Evolutionary conservation across 2,113 vertebrate species (phyloP).

Genomic region (Sterrhoptilus dennistouni): DNA sequence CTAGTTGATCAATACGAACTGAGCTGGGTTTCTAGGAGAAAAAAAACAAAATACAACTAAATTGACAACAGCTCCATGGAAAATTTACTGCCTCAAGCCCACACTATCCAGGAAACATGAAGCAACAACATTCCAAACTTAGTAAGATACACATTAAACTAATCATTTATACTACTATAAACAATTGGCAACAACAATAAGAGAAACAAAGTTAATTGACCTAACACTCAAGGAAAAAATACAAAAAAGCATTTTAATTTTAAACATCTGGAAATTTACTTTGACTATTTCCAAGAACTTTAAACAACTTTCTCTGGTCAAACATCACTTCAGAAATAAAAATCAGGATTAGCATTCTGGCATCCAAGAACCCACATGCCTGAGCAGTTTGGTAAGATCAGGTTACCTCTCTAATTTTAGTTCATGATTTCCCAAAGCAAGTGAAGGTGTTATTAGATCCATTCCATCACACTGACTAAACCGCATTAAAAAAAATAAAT

Average conservation of each 20-base stretch:
- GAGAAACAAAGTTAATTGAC: not conserved
- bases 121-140: not conserved
- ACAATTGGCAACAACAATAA: not conserved
- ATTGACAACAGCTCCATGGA: not conserved
- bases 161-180: not conserved
- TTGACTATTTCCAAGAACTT: not conserved
- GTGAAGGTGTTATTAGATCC: conserved; percentile 23
- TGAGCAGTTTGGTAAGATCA: not conserved
- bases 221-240: not conserved
- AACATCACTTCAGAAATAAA: not conserved
- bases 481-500: conserved; percentile 49
- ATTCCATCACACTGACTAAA: conserved; percentile 34
- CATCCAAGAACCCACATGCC: not conserved
- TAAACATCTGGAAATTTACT: not conserved
- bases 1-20: conserved; percentile 98
- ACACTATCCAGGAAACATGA: not conserved
- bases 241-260: not conserved
- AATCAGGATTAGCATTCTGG: not conserved
- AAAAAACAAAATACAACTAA: conserved; percentile 33
- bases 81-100: not conserved
- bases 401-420: not conserved
- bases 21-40: conserved; percentile 92
- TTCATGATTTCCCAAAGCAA: not conserved
- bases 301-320: not conserved
- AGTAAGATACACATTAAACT: not conserved